Evolutionary conservation across 2,888 invertebrate species (phyloP).

Genomic region (Biston stratarius): DNA sequence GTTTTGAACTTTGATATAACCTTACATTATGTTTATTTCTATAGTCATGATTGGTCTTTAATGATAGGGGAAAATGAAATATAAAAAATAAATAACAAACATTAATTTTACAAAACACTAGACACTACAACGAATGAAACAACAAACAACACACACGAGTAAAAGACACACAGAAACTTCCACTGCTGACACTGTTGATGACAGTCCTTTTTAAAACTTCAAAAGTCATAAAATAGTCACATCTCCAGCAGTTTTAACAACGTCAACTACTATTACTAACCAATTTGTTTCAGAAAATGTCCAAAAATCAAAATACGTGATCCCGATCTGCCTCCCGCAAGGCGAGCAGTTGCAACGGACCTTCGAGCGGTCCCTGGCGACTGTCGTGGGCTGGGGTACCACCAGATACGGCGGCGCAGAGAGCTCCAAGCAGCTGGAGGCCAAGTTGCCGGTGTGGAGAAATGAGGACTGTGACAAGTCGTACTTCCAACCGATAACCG

Average conservation of each 20-base stretch:
- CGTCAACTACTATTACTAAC: not conserved
- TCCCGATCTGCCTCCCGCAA: constrained; percentile 94
- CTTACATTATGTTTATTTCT: too few relatives aligned
- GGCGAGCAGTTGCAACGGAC: constrained; percentile 84
- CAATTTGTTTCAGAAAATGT: constrained; percentile 85
- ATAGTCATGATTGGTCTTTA: too few relatives aligned
- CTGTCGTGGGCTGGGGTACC: constrained; percentile 97
- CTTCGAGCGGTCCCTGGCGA: constrained; percentile 91
- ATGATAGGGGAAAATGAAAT: too few relatives aligned
- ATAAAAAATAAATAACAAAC: not conserved
- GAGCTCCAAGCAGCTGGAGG: constrained; percentile 94
- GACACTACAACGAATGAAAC: too few relatives aligned
- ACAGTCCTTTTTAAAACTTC: too few relatives aligned
- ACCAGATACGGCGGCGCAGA: constrained; percentile 95
- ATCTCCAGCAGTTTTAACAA: too few relatives aligned
- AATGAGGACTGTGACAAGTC: constrained; percentile 96
- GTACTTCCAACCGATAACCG: constrained; percentile 96
- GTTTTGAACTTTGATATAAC: not conserved
- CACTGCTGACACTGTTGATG: too few relatives aligned
- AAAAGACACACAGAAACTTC: too few relatives aligned
- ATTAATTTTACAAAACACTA: too few relatives aligned
- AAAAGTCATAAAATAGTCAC: too few relatives aligned
- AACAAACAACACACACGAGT: too few relatives aligned
- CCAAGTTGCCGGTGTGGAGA: constrained; percentile 94
- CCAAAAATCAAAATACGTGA: constrained; percentile 93